Base-by-base conservation (phyloP, 2,797 vertebrate species). In the Sebastes elongatus region DNA sequence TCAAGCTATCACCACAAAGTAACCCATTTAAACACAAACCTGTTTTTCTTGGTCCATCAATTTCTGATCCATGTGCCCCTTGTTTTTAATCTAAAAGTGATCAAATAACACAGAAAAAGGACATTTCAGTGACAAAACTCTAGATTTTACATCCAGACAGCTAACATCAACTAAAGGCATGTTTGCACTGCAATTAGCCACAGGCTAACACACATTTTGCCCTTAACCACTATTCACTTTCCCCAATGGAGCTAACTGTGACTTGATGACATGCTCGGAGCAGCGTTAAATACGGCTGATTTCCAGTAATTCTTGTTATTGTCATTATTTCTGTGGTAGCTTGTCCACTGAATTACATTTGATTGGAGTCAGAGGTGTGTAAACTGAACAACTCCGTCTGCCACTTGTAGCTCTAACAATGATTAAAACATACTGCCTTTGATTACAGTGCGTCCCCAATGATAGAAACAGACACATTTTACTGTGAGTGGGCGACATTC, bases 21-120 rank as follows among this genome's bases (percentile, higher is more conserved):
- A 46, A 67, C 14, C 0, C 1, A 13, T 49, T 27, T 10, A 30
- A 73, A 56, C n/a, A 86, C 86, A 78, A 81, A 98, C 97, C 97
- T 97, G 97, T 85, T 97, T 94, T 74, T 97, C 96, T 90, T 96
- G 96, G 92, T 98, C 97, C 83, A 93, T 90, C 82, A 95, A 68
- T 91, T 96, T 97, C 80, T 96, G 96, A 95, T 95, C 94, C 84
- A 93, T 74, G 1, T 94, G 95, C 42, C 95, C 96, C 87, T 96
- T 97, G 86, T 91, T 95, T 88, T 97, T 97, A 82, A 96, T 96
- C 97, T 98, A 84, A 71, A 96, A 94, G 78, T 53, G 5, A 71
- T 62, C 8, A 77, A 80, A 82, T 22, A 30, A 76, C 57, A 89
- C 13, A 88, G 55, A 91, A 72, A 93, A 8, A 32, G 33, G 16